Percentiles rank a stretch among this genome's conserved stretches.
Conservation (phyloP, 2,888 invertebrate genomes). For the Lasioglossum leucozonium region DNA sequence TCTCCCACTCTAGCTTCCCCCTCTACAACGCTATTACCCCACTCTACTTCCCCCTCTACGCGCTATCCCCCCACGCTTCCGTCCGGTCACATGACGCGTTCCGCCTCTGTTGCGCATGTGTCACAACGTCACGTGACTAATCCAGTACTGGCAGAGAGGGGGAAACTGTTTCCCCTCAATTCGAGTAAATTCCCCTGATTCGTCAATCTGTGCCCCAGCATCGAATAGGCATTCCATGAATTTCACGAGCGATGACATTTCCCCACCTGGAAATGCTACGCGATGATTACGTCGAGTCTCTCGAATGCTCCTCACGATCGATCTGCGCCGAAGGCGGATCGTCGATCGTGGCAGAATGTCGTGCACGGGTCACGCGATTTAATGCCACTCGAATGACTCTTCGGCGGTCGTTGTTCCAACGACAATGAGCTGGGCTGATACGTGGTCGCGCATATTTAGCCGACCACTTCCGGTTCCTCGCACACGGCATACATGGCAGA, state of each 20-base stretch:
- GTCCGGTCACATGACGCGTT: too few relatives aligned
- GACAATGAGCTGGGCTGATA: conserved; percentile 69
- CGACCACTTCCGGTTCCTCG: conserved; percentile 77
- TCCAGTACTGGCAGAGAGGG: too few relatives aligned
- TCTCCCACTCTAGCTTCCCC: too few relatives aligned
- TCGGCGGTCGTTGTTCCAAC: conserved; percentile 69
- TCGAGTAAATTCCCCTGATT: neutral
- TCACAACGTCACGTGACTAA: too few relatives aligned
- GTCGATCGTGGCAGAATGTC: conserved; percentile 44
- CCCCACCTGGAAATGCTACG: conserved; percentile 17
- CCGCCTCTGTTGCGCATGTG: too few relatives aligned
- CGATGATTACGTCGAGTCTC: conserved; percentile 31
- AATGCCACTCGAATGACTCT: conserved; percentile 53
- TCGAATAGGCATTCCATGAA: conserved; percentile 39
- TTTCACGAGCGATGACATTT: conserved; percentile 62
- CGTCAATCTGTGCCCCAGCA: conserved; percentile 21
- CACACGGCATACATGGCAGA: conserved; percentile 18
- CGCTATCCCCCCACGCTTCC: too few relatives aligned
- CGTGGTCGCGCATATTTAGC: conserved; percentile 74
- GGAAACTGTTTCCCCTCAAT: too few relatives aligned
- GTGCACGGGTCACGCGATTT: conserved; percentile 46
- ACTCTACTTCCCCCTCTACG: too few relatives aligned
- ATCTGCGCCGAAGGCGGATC: conserved; percentile 39
- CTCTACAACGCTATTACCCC: too few relatives aligned
- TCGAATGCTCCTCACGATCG: conserved; percentile 47